These are phyloP conservation scores for Nymphalis polychloros DNA, from an alignment of 2,888 invertebrate species.

Conservation along the genomic window DNA sequence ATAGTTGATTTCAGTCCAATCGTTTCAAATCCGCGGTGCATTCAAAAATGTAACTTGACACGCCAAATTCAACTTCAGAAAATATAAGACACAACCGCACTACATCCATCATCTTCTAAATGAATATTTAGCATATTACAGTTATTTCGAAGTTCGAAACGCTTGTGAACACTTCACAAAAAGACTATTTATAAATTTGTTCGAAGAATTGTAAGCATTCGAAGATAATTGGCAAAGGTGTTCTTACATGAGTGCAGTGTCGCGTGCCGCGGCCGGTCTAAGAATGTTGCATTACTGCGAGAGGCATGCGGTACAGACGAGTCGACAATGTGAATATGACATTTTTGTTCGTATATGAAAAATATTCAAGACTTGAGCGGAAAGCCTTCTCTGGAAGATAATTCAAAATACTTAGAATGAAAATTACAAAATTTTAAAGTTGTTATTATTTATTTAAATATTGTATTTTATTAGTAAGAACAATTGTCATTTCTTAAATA, in stretches of 20 bases:
- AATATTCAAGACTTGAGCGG: neutral
- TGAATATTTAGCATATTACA: neutral
- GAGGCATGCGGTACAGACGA: constrained; percentile 30
- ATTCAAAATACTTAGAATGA: too few relatives aligned
- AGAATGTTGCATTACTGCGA: constrained; percentile 30
- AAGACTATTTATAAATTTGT: neutral
- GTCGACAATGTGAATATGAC: constrained; percentile 16
- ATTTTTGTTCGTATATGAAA: constrained; percentile 12
- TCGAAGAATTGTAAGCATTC: constrained; percentile 9
- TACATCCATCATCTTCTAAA: too few relatives aligned
- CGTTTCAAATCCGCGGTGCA: too few relatives aligned
- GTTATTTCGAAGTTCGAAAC: neutral
- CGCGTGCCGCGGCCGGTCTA: constrained; percentile 32
- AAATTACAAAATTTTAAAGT: too few relatives aligned
- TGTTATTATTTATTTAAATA: too few relatives aligned
- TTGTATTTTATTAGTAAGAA: too few relatives aligned
- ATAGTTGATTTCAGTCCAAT: too few relatives aligned
- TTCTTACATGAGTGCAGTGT: constrained; percentile 18
- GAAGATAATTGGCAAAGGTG: constrained; percentile 34
- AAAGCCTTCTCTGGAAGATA: too few relatives aligned
- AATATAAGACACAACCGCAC: too few relatives aligned
- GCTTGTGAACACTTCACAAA: neutral
- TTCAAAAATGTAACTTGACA: too few relatives aligned
- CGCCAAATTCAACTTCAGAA: too few relatives aligned
- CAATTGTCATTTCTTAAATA: too few relatives aligned